These are phyloP conservation scores for Caerostris extrusa DNA, from an alignment of 1,140 invertebrate species.

Conservation along the genomic window DNA sequence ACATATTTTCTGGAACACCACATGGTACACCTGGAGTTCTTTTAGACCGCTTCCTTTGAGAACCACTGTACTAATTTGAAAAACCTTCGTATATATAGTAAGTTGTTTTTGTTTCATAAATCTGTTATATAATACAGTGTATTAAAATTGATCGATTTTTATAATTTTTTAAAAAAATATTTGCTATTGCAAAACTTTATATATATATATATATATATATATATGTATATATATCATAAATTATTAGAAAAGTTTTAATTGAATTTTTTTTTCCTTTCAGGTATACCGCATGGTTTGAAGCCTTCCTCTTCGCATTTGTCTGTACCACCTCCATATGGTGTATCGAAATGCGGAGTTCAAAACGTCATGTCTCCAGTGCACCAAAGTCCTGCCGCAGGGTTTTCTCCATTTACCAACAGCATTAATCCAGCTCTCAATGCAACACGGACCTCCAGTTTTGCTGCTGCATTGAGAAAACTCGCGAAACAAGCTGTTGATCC, in stretches of 20 bases:
- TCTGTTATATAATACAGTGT: no score
- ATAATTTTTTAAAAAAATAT: no score
- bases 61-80: no score
- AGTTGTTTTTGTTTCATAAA: no score
- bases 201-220: no score
- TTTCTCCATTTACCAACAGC: constrained; percentile 46
- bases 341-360: constrained; percentile 35
- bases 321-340: constrained; percentile 79
- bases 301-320: constrained; percentile 81
- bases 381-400: constrained; percentile 12
- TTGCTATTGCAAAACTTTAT: no score
- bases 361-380: constrained; percentile 70
- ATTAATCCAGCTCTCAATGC: constrained; percentile 68
- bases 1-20: no score
- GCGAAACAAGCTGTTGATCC: constrained; percentile 88
- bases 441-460: constrained; percentile 85
- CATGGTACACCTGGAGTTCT: no score
- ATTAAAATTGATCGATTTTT: no score
- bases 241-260: background rate
- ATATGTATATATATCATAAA: no score
- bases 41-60: no score
- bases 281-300: constrained; percentile 80
- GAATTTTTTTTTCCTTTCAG: constrained; percentile 78
- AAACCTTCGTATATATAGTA: no score
- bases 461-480: constrained; percentile 89